Base-by-base conservation (phyloP, 2,113 vertebrate genomes). In the Leiothrix lutea region DNA sequence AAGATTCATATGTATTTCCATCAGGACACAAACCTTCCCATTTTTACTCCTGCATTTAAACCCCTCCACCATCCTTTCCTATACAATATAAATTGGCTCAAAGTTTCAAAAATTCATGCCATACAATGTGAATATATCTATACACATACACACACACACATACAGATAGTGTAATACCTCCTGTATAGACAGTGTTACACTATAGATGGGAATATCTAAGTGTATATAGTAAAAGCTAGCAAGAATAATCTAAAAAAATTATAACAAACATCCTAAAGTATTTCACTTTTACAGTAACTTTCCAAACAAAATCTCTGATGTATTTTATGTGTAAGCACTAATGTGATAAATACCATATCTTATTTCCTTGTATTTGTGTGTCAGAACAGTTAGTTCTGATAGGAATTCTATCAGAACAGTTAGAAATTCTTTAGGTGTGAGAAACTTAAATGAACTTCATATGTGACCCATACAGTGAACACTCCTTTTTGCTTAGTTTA, bases 131-230 rank as follows among this genome's bases (percentile, higher is more conserved):
- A 7, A 31, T 50, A 6, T 28, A 11, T 38, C 16, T 20, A 16
- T 13, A 44, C 1, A 12, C 29, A 18, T 8, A 51, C 0, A 67
- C 1, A 31, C 5, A 54, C 11, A 58, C 12, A 61, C 8, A 66
- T 8, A 62, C 6, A 62, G 31, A 45, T 8, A 38, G 35, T 12
- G 36, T 38, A 38, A 29, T 24, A 42, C 2, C 45, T 80, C 19
- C 28, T 31, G 5, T 60, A 67, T 8, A 67, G 72, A 50, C 10
- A 35, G 8, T 64, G 12, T 51, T 87, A 58, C 20, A 51, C 10
- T 80, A 29, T 8, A 82, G 40, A 36, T 12, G 6, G 22, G 47
- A 80, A 73, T 38, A 47, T 35, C 5, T 25, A 90, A 40, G 6
- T 23, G 8, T 33, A 47, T 26, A 26, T 3, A n/a, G 11, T 12